A percentile compares a stretch with the other conserved stretches of the same genome.
These are phyloP conservation scores for Cricetomys ansorgei DNA, from an alignment of 2,113 vertebrate species.

Conservation along the genomic window DNA sequence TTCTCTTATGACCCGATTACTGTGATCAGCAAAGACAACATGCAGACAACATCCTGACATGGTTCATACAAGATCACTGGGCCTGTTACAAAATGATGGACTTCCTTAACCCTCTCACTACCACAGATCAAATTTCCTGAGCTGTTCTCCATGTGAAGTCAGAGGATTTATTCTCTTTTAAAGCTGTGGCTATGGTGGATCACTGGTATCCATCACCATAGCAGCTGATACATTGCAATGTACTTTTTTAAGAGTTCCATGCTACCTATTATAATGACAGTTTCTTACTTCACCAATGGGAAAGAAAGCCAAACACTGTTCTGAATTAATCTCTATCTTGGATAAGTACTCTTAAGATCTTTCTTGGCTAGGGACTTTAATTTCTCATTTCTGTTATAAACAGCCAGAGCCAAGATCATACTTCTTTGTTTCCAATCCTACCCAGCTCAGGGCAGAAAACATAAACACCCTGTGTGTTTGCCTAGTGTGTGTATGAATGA, in stretches of 20 bases:
- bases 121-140: constrained; percentile 10
- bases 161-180: constrained; percentile 12
- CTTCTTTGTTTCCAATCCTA: not conserved
- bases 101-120: constrained; percentile 79
- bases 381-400: not conserved
- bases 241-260: not conserved
- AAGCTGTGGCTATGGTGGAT: not conserved
- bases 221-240: not conserved
- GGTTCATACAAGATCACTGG: constrained; percentile 64
- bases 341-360: not conserved
- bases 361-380: not conserved
- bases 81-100: constrained; percentile 78
- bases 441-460: not conserved
- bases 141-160: not conserved
- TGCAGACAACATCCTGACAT: constrained; percentile 83
- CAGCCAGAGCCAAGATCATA: not conserved
- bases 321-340: not conserved
- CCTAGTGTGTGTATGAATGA: not conserved
- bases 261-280: not conserved
- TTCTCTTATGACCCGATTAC: constrained; percentile 88
- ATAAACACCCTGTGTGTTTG: not conserved
- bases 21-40: constrained; percentile 84
- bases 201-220: not conserved
- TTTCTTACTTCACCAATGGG: not conserved
- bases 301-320: not conserved